Percentiles rank a stretch among this genome's conserved stretches.
Conservation (phyloP, 2,888 invertebrate genomes). For the Pherbina coryleti region DNA sequence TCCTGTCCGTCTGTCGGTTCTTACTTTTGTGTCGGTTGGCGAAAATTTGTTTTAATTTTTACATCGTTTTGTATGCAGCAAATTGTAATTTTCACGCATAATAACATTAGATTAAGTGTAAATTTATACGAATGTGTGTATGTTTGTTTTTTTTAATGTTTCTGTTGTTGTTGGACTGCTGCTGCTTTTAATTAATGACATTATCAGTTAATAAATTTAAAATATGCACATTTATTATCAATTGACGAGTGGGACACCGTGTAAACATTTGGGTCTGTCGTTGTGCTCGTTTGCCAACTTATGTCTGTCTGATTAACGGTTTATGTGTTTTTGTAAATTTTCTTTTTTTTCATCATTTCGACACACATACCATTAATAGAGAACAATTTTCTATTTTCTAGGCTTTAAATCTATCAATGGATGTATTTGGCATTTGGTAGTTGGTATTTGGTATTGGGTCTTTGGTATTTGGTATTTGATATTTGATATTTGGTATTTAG, state of each 20-base stretch:
- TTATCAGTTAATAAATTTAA: conserved; percentile 61
- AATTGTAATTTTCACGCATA: conserved; percentile 13
- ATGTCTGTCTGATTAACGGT: neutral
- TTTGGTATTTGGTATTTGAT: no score
- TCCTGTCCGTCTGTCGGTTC: neutral
- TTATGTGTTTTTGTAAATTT: no score
- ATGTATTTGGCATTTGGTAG: no score
- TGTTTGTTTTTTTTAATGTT: conserved; percentile 40
- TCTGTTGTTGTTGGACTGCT: neutral
- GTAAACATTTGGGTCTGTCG: conserved; percentile 14
- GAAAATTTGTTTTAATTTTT: conserved; percentile 16
- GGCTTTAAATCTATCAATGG: no score
- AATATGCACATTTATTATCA: conserved; percentile 57
- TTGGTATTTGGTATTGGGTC: no score
- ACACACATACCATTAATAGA: no score
- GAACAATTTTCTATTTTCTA: no score
- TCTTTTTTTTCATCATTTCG: no score
- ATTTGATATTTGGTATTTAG: no score
- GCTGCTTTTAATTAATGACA: conserved; percentile 58
- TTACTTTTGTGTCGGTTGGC: conserved; percentile 11
- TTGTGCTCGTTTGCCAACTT: neutral
- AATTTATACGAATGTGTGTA: neutral
- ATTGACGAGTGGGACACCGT: conserved; percentile 38
- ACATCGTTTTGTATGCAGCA: conserved; percentile 32
- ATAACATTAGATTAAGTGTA: conserved; percentile 18